phyloP scores from a whole-genome alignment of 1,140 invertebrate species.

The Halictus rubicundus region DNA sequence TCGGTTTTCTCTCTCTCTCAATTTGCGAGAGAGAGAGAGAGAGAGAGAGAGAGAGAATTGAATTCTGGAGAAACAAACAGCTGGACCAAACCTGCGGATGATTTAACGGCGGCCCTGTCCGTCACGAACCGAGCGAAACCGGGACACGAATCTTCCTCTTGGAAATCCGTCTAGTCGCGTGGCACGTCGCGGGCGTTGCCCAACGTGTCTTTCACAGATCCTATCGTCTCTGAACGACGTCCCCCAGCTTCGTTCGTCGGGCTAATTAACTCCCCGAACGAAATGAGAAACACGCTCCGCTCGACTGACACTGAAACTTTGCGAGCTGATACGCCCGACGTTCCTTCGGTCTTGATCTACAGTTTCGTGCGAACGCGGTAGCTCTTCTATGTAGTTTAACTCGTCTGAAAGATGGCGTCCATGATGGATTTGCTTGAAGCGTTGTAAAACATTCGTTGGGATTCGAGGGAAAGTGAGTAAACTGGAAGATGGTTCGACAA shows the following conservation, averaged over 20 bases:
- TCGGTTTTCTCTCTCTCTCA: slow-evolving; percentile 60
- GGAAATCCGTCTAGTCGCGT: slow-evolving; percentile 68
- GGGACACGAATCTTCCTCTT: slow-evolving; percentile 56
- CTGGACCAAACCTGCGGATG: slow-evolving; percentile 61
- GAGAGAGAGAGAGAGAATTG: slow-evolving; percentile 77
- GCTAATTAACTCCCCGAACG: slow-evolving; percentile 48
- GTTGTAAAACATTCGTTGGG: too few species aligned
- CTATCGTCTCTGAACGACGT: slow-evolving; percentile 51
- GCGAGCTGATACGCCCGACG: background rate
- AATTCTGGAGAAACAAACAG: slow-evolving; percentile 76
- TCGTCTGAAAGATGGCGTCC: too few species aligned
- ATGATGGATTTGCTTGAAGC: too few species aligned
- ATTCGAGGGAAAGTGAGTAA: too few species aligned
- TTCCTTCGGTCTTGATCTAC: too few species aligned
- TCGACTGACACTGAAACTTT: background rate
- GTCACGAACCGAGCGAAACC: slow-evolving; percentile 58
- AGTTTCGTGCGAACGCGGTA: too few species aligned
- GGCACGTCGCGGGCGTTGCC: slow-evolving; percentile 60
- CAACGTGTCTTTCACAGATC: slow-evolving; percentile 49
- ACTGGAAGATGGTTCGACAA: too few species aligned
- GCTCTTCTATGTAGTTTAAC: too few species aligned
- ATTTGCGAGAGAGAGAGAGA: slow-evolving; percentile 75
- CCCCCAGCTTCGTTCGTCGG: slow-evolving; percentile 21
- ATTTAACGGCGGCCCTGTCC: slow-evolving; percentile 76
- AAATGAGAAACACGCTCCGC: slow-evolving; percentile 14